Evolutionary conservation across 1,140 invertebrate species (phyloP).

Genomic region (Agrypnia vestita): DNA sequence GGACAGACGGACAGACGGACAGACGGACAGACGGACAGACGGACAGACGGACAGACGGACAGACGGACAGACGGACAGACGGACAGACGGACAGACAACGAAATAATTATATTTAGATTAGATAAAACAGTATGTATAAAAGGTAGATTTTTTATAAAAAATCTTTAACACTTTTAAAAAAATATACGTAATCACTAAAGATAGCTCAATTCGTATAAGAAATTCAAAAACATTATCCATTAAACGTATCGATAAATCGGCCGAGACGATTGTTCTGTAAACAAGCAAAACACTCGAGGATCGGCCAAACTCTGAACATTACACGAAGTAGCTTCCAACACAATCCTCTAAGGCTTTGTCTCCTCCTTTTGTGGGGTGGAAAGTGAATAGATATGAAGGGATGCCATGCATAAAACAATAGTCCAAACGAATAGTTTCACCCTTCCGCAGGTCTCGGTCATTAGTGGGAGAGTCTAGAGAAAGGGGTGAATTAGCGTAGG

Average conservation of each 20-base stretch:
- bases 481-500: conserved; percentile 11
- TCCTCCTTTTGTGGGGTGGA: conserved; percentile 30
- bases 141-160: too few species aligned
- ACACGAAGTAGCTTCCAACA: neutral
- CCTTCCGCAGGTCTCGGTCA: conserved; percentile 30
- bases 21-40: too few species aligned
- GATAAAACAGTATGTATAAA: too few species aligned
- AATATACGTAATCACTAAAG: too few species aligned
- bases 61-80: too few species aligned
- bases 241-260: neutral
- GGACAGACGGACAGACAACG: too few species aligned
- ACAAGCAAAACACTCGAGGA: neutral
- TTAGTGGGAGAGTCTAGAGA: conserved; percentile 30
- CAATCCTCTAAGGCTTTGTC: conserved; percentile 48
- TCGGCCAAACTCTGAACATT: neutral
- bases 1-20: too few species aligned
- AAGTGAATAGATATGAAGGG: conserved; percentile 45
- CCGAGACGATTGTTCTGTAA: neutral
- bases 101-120: too few species aligned
- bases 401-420: conserved; percentile 54
- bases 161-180: too few species aligned
- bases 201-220: too few species aligned
- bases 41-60: too few species aligned
- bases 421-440: conserved; percentile 47
- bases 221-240: too few species aligned